phyloP scores from a whole-genome alignment of 2,113 vertebrate species.

The Laterallus jamaicensis region DNA sequence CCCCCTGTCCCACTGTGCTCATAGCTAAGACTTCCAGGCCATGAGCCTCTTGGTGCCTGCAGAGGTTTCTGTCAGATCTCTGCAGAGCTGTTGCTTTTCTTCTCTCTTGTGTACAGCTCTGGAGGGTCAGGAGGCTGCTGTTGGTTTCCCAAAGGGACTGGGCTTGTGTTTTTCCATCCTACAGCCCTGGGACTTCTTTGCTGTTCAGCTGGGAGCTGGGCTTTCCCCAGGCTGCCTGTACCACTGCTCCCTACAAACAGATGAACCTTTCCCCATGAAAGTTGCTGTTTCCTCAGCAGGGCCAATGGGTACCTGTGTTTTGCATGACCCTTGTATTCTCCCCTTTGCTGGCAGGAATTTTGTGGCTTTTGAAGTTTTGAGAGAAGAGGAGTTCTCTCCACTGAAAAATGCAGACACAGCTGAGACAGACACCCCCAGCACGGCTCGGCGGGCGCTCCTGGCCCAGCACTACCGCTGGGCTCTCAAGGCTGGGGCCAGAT shows the following conservation, averaged over 20 bases:
- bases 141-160: not conserved
- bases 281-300: not conserved
- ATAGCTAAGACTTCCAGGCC: not conserved
- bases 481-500: constrained; percentile 78
- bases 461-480: constrained; percentile 91
- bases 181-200: not conserved
- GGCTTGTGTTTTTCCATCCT: not conserved
- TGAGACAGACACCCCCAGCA: constrained; percentile 80
- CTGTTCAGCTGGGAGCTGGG: not conserved
- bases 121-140: not conserved
- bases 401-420: constrained; percentile 87
- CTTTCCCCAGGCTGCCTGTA: not conserved
- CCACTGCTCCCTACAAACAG: not conserved
- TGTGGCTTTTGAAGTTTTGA: constrained; percentile 87
- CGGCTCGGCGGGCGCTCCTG: constrained; percentile 80
- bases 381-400: constrained; percentile 93
- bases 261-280: not conserved
- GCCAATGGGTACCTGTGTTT: not conserved
- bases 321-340: not conserved
- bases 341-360: constrained; percentile 80
- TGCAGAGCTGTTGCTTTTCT: not conserved
- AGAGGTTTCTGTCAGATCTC: not conserved
- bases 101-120: not conserved
- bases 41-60: not conserved
- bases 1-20: not conserved